phyloP scores from a whole-genome alignment of 2,888 invertebrate species.

The Pollenia labialis region DNA sequence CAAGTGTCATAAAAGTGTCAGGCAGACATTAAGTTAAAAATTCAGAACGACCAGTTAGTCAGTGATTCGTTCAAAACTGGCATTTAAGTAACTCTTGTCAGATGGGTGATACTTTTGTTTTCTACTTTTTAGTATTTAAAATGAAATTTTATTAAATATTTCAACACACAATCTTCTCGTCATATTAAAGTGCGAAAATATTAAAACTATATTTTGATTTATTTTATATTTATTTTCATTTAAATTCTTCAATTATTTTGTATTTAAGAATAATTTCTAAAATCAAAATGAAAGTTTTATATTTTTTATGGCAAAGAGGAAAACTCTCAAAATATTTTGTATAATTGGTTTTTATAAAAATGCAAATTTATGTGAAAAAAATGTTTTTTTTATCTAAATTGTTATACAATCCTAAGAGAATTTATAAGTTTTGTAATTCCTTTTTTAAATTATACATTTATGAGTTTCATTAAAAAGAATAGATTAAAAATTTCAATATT shows the following conservation, averaged over 20 bases:
- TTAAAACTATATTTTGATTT: not conserved
- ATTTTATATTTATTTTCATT: not conserved
- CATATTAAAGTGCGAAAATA: not conserved
- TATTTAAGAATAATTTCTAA: not conserved
- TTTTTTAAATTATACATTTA: no score
- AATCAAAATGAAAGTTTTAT: not conserved
- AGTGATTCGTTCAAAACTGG: not conserved
- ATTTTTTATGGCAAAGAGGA: no score
- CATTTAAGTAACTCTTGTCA: conserved; percentile 83
- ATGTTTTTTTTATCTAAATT: no score
- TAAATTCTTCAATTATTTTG: not conserved
- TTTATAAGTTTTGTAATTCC: no score
- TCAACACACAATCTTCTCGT: not conserved
- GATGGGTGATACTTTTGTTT: conserved; percentile 81
- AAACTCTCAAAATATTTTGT: no score
- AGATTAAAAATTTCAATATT: no score
- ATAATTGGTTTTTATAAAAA: no score
- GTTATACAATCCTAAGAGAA: no score
- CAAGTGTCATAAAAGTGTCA: not conserved
- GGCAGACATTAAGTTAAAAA: not conserved
- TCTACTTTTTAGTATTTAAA: not conserved
- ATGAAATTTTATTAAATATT: no score
- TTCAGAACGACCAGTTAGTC: not conserved
- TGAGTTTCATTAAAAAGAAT: no score
- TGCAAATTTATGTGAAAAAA: no score